Percentiles rank a stretch among this genome's conserved stretches.
Conservation (phyloP, 2,888 invertebrate genomes). For the Drosophila subsilvestris region DNA sequence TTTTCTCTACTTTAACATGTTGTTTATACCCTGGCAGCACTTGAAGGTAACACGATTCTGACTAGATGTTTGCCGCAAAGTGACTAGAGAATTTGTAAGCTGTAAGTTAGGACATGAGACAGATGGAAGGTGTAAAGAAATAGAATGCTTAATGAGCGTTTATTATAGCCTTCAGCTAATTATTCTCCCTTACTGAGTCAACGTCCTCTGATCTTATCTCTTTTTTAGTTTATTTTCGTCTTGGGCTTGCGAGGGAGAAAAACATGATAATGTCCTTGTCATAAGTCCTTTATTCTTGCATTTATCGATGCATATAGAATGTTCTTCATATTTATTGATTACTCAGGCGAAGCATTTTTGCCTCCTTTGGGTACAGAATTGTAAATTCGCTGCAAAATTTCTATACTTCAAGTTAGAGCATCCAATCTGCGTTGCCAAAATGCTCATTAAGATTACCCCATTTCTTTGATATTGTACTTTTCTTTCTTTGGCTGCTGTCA, state of each 20-base stretch:
- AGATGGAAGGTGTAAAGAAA: no score
- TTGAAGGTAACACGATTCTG: background rate
- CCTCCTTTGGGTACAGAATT: background rate
- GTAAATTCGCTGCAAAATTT: background rate
- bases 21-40: background rate
- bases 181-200: no score
- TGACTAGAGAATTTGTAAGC: background rate
- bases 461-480: background rate
- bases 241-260: no score
- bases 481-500: constrained; percentile 24
- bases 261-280: background rate
- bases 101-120: background rate
- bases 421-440: background rate
- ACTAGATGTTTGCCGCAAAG: background rate
- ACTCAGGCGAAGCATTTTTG: background rate
- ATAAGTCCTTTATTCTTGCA: background rate
- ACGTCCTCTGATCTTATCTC: no score
- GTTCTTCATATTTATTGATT: background rate
- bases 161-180: no score
- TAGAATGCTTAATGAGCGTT: no score
- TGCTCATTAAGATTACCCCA: background rate
- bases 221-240: no score
- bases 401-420: background rate
- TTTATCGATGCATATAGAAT: background rate
- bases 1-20: constrained; percentile 48